A percentile compares a stretch with the other conserved stretches of the same genome.
Evolutionary conservation across 1,140 invertebrate species (phyloP).

Genomic region (Anagrus nilaparvatae): DNA sequence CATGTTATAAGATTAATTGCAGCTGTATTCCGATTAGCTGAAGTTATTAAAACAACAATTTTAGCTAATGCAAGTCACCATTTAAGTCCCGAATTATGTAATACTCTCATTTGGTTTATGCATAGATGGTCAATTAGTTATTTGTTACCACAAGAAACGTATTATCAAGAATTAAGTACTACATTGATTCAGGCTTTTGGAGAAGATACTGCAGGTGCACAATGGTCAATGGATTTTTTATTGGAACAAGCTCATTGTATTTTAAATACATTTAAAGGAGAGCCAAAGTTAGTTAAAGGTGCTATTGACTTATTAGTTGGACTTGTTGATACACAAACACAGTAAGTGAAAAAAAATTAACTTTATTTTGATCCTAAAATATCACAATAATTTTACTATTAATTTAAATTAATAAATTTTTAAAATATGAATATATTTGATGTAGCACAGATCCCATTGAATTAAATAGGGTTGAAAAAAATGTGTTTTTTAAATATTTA

Average conservation of each 20-base stretch:
- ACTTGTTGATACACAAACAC: slow-evolving; percentile 47
- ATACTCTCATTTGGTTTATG: slow-evolving; percentile 71
- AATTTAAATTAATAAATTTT: too few species aligned
- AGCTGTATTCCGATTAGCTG: slow-evolving; percentile 55
- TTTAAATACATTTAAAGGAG: slow-evolving; percentile 47
- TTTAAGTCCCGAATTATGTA: slow-evolving; percentile 72
- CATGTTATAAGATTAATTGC: slow-evolving; percentile 55
- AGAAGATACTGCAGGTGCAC: slow-evolving; percentile 45
- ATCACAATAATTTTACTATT: too few species aligned
- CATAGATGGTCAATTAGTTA: slow-evolving; percentile 67
- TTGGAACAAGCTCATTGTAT: slow-evolving; percentile 52
- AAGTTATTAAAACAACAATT: slow-evolving; percentile 56
- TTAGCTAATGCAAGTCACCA: slow-evolving; percentile 49
- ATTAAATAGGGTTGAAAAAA: too few species aligned
- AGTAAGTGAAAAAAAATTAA: too few species aligned
- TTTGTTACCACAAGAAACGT: slow-evolving; percentile 55
- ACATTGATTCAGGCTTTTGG: slow-evolving; percentile 52
- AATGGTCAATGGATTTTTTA: slow-evolving; percentile 52
- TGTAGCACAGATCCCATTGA: too few species aligned
- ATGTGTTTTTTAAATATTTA: too few species aligned
- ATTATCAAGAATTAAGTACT: slow-evolving; percentile 53
- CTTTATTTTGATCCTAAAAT: too few species aligned
- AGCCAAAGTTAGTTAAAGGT: slow-evolving; percentile 48
- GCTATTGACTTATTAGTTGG: slow-evolving; percentile 48
- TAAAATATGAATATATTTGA: too few species aligned